phyloP scores from a whole-genome alignment of 2,113 vertebrate genomes.

The Mirounga angustirostris region DNA sequence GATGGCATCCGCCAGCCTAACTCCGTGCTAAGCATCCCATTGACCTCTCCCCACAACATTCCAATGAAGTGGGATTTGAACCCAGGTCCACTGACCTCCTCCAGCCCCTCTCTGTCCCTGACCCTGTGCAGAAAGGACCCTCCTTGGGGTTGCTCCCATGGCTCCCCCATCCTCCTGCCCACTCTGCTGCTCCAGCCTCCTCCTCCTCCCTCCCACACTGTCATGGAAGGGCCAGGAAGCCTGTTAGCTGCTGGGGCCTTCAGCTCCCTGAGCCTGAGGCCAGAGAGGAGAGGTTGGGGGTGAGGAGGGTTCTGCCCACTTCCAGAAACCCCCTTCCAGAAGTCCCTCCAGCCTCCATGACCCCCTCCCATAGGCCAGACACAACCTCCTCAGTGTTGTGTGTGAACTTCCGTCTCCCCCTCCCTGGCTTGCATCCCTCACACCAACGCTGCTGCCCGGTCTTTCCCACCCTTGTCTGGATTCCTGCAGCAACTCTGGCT shows the following conservation, averaged over 20 bases:
- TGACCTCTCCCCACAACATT: background rate
- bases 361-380: background rate
- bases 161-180: background rate
- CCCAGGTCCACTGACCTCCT: background rate
- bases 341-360: background rate
- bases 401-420: background rate
- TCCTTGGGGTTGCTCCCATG: background rate
- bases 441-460: background rate
- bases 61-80: background rate
- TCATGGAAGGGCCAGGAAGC: background rate
- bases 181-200: background rate
- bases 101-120: background rate
- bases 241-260: background rate
- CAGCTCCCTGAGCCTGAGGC: background rate
- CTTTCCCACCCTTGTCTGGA: background rate
- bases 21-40: background rate
- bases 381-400: background rate
- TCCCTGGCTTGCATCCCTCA: fast-evolving
- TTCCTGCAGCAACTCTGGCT: background rate
- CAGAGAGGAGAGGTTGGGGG: background rate
- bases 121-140: background rate
- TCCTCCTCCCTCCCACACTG: background rate
- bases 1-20: background rate
- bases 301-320: background rate
- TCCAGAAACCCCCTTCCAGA: background rate